A percentile compares a stretch with the other conserved stretches of the same genome.
Conservation (phyloP, 2,113 vertebrate genomes). For the Fregetta grallaria region DNA sequence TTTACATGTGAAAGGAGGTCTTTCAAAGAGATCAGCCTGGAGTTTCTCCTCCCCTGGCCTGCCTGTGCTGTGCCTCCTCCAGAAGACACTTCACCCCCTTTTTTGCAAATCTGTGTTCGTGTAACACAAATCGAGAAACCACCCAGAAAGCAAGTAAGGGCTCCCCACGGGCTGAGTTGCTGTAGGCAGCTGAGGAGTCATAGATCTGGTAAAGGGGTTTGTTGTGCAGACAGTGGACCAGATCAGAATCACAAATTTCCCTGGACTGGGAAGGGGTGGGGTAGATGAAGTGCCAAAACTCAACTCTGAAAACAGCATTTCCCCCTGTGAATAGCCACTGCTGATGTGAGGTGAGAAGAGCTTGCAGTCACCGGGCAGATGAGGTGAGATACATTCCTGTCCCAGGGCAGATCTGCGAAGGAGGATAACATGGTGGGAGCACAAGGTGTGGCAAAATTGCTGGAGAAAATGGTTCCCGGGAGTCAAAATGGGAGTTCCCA, state of each 20-base stretch:
- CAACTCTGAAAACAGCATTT: not conserved
- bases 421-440: not conserved
- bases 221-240: not conserved
- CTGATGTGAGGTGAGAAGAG: not conserved
- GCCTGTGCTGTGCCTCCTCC: not conserved
- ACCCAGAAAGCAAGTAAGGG: not conserved
- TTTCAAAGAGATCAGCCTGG: not conserved
- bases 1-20: not conserved
- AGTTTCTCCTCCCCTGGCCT: not conserved
- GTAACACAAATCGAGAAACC: not conserved
- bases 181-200: not conserved
- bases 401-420: not conserved
- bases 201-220: not conserved
- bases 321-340: not conserved
- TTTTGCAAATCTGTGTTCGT: not conserved
- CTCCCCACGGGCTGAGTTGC: not conserved
- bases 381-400: not conserved
- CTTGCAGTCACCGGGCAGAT: not conserved
- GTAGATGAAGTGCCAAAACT: not conserved
- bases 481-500: not conserved
- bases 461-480: not conserved
- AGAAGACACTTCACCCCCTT: not conserved
- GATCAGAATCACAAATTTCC: not conserved
- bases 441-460: not conserved
- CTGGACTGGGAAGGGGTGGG: accelerated